Evolutionary conservation across 2,113 vertebrate genomes (phyloP).

Genomic region (Leptobrachium leishanense): DNA sequence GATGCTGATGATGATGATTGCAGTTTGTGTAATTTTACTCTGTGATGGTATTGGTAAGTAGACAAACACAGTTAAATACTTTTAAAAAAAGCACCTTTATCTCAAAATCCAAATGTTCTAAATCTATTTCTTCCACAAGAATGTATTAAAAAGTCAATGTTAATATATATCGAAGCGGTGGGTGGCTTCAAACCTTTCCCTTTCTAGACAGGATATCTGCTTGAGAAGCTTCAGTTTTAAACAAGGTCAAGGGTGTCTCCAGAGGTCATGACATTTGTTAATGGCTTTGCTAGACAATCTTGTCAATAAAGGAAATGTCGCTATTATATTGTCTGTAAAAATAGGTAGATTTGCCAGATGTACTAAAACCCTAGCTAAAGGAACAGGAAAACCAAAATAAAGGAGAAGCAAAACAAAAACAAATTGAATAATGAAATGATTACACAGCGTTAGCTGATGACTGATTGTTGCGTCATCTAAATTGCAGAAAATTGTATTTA

Average conservation of each 20-base stretch:
- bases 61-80: too few species aligned
- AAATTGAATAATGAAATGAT: not conserved
- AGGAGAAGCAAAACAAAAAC: constrained; percentile 3
- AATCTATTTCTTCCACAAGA: too few species aligned
- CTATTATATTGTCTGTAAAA: not conserved
- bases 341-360: not conserved
- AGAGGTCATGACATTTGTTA: not conserved
- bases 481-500: too few species aligned
- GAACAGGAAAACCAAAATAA: constrained; percentile 2
- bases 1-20: too few species aligned
- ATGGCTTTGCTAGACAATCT: not conserved
- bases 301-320: not conserved
- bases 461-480: not conserved
- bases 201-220: constrained; percentile 8
- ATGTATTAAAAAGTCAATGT: not conserved
- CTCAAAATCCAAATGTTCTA: too few species aligned
- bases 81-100: too few species aligned
- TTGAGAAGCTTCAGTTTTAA: not conserved
- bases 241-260: constrained; percentile 8
- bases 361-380: not conserved
- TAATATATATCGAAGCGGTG: not conserved
- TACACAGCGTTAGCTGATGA: not conserved
- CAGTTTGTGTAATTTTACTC: too few species aligned
- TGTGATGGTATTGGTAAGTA: too few species aligned
- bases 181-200: not conserved